Conservation (phyloP, 2,113 vertebrate species). For the Neolamprologus toae region DNA sequence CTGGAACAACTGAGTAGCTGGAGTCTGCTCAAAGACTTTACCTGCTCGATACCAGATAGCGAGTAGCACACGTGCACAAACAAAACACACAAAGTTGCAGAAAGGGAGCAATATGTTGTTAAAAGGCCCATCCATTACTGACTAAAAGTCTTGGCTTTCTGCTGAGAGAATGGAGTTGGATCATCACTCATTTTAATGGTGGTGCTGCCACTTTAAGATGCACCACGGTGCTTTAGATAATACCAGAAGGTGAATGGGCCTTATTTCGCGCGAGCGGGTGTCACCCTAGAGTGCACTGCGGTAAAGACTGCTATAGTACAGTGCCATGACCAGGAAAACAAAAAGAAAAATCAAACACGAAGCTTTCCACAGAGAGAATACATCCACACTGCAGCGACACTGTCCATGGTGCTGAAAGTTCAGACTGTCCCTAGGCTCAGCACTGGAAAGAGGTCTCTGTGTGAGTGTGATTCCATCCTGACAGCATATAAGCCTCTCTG, state of each 20-base stretch:
- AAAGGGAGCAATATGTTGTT: slow-evolving; percentile 11
- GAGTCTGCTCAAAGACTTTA: background rate
- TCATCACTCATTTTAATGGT: slow-evolving; percentile 69
- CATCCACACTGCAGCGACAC: background rate
- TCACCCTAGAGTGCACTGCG: background rate
- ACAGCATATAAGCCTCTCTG: slow-evolving; percentile 35
- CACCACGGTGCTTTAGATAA: slow-evolving; percentile 36
- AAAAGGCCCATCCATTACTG: slow-evolving; percentile 55
- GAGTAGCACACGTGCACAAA: background rate
- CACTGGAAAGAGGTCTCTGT: background rate
- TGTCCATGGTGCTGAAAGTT: slow-evolving; percentile 62
- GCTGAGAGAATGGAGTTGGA: slow-evolving; percentile 14
- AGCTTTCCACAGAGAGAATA: background rate
- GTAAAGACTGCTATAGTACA: background rate
- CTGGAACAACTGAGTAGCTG: background rate
- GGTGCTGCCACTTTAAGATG: slow-evolving; percentile 37
- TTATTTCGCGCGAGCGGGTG: slow-evolving; percentile 24
- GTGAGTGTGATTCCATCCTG: background rate
- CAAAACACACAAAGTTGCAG: background rate
- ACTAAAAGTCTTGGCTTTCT: slow-evolving; percentile 49
- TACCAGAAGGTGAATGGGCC: slow-evolving; percentile 33
- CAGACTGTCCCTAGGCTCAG: slow-evolving; percentile 6
- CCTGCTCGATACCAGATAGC: background rate
- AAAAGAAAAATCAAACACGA: background rate
- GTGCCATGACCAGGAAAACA: background rate